Conservation (phyloP, 1,140 invertebrate species). For the Drosophila sechellia region DNA sequence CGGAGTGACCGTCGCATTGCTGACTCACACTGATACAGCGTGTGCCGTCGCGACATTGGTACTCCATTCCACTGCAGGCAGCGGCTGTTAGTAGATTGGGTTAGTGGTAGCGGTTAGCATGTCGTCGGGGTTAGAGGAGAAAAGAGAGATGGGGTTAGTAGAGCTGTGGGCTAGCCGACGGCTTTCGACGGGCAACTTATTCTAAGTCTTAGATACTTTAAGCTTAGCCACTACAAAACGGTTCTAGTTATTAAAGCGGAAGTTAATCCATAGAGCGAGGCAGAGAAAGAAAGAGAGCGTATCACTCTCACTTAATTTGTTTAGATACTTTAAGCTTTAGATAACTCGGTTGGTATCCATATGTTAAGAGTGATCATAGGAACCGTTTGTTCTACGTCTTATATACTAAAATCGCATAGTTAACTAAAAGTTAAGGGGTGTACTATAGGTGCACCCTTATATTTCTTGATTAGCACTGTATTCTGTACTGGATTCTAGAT, state of each 20-base stretch:
- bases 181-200: not conserved
- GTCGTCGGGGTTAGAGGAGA: conserved; percentile 30
- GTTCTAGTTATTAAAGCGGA: not conserved
- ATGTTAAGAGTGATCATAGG: too few relatives aligned
- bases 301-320: too few relatives aligned
- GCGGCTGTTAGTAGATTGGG: conserved; percentile 69
- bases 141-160: conserved; percentile 8
- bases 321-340: not conserved
- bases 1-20: conserved; percentile 88
- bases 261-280: not conserved
- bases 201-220: not conserved
- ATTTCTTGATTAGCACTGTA: conserved; percentile 21
- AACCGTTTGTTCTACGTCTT: conserved; percentile 6
- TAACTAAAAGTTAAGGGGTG: conserved; percentile 25
- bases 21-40: conserved; percentile 84
- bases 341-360: not conserved
- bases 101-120: conserved; percentile 52
- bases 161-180: not conserved
- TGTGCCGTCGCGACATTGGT: conserved; percentile 87
- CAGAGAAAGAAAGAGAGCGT: too few relatives aligned
- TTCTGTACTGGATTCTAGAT: not conserved
- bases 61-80: conserved; percentile 87
- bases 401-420: conserved; percentile 43
- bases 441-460: not conserved
- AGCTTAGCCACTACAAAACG: not conserved